These are phyloP conservation scores for Rattus norvegicus DNA, from an alignment of 2,113 vertebrate species.

Conservation along the genomic window DNA sequence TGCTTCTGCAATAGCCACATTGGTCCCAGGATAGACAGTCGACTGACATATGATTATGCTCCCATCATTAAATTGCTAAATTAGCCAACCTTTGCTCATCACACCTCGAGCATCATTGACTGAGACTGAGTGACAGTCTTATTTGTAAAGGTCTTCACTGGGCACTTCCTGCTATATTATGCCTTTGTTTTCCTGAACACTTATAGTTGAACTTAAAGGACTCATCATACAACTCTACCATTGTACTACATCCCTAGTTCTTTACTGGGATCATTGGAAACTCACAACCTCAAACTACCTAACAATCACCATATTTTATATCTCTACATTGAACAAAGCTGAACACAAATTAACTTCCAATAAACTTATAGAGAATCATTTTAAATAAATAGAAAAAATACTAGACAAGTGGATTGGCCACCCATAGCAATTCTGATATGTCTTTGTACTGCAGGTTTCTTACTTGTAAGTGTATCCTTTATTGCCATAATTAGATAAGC, in stretches of 20 bases:
- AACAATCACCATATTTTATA: neutral
- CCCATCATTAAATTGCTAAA: neutral
- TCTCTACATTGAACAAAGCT: slow-evolving; percentile 2
- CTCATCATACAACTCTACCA: neutral
- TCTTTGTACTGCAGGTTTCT: slow-evolving; percentile 2
- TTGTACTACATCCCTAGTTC: too few relatives aligned
- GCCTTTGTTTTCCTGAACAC: neutral
- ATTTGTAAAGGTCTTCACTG: neutral
- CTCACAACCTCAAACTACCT: neutral
- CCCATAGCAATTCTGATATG: neutral
- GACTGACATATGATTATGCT: neutral
- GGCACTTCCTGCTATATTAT: neutral
- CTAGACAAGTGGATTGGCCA: neutral
- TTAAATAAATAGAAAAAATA: neutral
- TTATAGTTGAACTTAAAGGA: neutral
- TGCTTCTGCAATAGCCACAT: neutral
- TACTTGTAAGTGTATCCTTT: neutral
- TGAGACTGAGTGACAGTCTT: neutral
- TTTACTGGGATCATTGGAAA: neutral
- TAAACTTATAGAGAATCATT: neutral
- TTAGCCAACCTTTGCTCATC: neutral
- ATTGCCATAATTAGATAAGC: neutral
- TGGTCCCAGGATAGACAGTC: neutral
- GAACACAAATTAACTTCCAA: neutral
- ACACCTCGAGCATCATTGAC: neutral